Conservation (phyloP, 2,888 invertebrate species). For the Seira ritae region DNA sequence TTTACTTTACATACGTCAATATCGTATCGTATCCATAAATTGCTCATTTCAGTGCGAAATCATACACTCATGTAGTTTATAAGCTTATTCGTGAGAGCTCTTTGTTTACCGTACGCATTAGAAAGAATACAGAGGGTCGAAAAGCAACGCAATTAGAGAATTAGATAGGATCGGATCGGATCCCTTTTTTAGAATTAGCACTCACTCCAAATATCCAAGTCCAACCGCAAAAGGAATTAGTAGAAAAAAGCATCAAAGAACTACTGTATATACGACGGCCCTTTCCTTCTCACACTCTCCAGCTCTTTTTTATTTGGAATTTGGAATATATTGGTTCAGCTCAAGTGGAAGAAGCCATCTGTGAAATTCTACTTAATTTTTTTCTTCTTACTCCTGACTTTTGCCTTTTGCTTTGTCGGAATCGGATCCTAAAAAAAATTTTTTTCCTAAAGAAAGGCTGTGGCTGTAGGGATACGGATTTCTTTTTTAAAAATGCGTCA, state of each 20-base stretch:
- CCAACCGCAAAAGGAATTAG: not conserved
- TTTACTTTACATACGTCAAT: not conserved
- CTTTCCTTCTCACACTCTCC: not conserved
- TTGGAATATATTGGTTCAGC: not conserved
- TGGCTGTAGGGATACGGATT: not conserved
- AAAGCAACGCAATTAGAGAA: not conserved
- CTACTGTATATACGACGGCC: not conserved
- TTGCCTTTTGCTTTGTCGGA: not conserved
- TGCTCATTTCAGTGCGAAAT: no score
- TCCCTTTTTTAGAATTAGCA: not conserved
- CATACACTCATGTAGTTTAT: no score
- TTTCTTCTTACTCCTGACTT: not conserved
- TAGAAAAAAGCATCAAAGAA: not conserved
- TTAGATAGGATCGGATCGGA: not conserved
- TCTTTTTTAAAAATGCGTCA: not conserved
- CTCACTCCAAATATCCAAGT: no score
- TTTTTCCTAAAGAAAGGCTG: not conserved
- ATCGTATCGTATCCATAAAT: not conserved
- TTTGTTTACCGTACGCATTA: not conserved
- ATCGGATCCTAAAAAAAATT: not conserved
- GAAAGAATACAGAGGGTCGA: not conserved
- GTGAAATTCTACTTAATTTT: not conserved
- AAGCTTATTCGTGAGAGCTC: no score
- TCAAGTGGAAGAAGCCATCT: conserved; percentile 4
- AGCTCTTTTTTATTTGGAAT: not conserved